Evolutionary conservation across 2,888 invertebrate species (phyloP).

Genomic region (Dynastes hyllus): DNA sequence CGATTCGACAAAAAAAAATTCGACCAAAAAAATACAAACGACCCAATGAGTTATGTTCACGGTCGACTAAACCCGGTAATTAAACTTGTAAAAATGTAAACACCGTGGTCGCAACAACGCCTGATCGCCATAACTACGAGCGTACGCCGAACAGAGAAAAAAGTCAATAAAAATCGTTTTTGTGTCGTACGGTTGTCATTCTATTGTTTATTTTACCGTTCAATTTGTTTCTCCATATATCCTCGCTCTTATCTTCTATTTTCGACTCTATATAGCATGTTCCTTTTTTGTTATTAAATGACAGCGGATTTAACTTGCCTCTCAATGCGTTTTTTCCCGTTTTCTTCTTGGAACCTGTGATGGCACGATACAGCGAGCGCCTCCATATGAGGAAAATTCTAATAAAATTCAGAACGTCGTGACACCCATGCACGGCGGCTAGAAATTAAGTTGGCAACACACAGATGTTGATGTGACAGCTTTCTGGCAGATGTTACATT

Average conservation of each 20-base stretch:
- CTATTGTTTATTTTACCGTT: conserved; percentile 25
- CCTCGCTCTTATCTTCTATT: neutral
- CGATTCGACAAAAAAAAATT: conserved; percentile 3
- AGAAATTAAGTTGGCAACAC: conserved; percentile 49
- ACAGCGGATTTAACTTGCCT: conserved; percentile 21
- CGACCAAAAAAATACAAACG: conserved; percentile 6
- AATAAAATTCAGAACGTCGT: conserved; percentile 44
- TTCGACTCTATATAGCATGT: neutral
- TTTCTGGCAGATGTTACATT: conserved; percentile 45
- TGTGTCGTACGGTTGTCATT: conserved; percentile 22
- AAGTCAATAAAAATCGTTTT: conserved; percentile 11
- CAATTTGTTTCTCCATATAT: conserved; percentile 24
- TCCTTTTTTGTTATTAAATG: conserved; percentile 31
- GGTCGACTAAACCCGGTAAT: conserved; percentile 41
- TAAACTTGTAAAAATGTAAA: conserved; percentile 44
- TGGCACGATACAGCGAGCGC: neutral
- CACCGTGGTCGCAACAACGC: conserved; percentile 26
- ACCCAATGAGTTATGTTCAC: conserved; percentile 41
- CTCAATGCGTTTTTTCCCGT: conserved; percentile 6
- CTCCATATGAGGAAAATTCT: conserved; percentile 27
- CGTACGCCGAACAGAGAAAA: conserved; percentile 24
- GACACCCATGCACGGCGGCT: conserved; percentile 23
- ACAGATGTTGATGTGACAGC: conserved; percentile 49
- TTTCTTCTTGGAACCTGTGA: neutral
- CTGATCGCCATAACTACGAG: conserved; percentile 17